Base-by-base conservation (phyloP, 1,140 invertebrate species). In the Saccostrea glomerata region DNA sequence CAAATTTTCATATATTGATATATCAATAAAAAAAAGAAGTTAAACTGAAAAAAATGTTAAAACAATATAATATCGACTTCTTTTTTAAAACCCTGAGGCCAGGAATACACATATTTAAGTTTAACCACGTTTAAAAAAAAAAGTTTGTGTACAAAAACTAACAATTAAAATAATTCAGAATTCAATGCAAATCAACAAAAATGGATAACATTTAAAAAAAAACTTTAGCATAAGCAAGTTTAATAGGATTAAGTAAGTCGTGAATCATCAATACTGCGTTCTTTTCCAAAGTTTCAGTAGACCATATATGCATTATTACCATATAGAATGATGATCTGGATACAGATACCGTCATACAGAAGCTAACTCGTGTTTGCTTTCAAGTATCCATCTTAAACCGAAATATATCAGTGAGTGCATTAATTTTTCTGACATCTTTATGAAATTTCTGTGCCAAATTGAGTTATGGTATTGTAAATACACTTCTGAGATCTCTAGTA, bases 391-490 rank as follows among this genome's bases (percentile, higher is more conserved):
- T 77, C 25, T 13, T 36, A 30, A 13, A 36, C 70, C 25, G 11
- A 77, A 77, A 77, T 36, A 36, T 77, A 13, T 77, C 25, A 77
- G 13, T 77, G 30, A 30, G 25, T 77, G 70, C 25, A 77, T 77
- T 77, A 77, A 77, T 36, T 77, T 77, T 77, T 77, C 70, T 77
- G 70, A 77, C 70, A 77, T 77, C 70, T 77, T 77, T 77, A 77
- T 77, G 70, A 77, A 77, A 36, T 77, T 77, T 77, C 25, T 23
- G 70, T 30, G 70, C 70, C 23, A 77, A 77, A 77, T 77, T 77
- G 70, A 77, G 70, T 77, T 77, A 36, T 77, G 70, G 70, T 77
- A 30, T 77, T 36, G 70, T 77, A 36, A 77, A 77, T 77, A 77
- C 70, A 77, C 70, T 77, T 77, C 70, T 36, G 70, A 77, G 70